Base-by-base conservation (phyloP, 2,888 invertebrate species). In the Plebejus melissa region DNA sequence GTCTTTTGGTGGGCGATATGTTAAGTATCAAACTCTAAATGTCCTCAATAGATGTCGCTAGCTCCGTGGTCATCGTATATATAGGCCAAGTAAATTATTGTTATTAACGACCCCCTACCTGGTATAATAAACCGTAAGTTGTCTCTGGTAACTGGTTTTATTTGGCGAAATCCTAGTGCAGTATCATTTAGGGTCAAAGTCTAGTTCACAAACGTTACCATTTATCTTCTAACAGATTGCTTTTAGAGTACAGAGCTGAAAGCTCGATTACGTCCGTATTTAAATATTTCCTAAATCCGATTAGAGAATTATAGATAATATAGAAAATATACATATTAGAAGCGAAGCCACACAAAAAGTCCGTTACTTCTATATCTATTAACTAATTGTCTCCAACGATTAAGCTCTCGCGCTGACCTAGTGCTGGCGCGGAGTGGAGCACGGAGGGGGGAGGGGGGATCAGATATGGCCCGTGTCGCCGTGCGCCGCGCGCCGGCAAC, bases 331-430 rank as follows among this genome's bases (percentile, higher is more conserved):
- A 22, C 0, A 22, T 22, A 65, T 0, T 28, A 9, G 65, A 65
- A 65, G 28, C 7, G 32, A 11, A 65, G 28, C 32, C 28, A 13
- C 60, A 60, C 32, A 28, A 60, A 65, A 32, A 65, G 65, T 13
- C 65, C 65, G 32, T 32, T 65, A 65, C 28, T 65, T 1, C 65
- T 65, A 32, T 65, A 32, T 65, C 32, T 13, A 65, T 65, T 65
- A 65, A 65, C 58, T 65, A 65, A 65, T 65, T 65, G 65, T 32
- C 65, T 65, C 32, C 32, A 32, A 32, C 4, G 65, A 32, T 65
- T 32, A 65, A 65, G 65, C 65, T 65, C 65, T 65, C 58, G 58
- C 58, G 28, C 32, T 65, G 65, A 65, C 69, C 69, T 9, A 69
- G 41, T 69, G n/a, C 41, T 6, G 36, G 38, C n/a, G 69, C 5